A percentile compares a stretch with the other conserved stretches of the same genome.
These are phyloP conservation scores for Festucalex cinctus DNA, from an alignment of 2,113 vertebrate genomes.

Conservation along the genomic window DNA sequence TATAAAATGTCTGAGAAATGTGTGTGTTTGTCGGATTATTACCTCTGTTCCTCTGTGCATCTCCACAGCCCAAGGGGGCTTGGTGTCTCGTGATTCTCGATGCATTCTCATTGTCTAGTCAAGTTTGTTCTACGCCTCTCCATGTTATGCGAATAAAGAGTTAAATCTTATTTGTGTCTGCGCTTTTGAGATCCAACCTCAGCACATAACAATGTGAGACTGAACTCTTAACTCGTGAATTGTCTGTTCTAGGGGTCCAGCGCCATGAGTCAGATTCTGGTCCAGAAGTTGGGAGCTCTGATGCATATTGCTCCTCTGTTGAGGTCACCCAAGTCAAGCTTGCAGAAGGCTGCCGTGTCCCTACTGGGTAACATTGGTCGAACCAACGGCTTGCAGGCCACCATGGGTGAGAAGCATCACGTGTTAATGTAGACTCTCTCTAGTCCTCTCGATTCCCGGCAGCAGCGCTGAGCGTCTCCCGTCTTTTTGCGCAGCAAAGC, in stretches of 20 bases:
- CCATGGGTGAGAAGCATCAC: slow-evolving; percentile 74
- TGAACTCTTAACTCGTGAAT: background rate
- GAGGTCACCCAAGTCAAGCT: slow-evolving; percentile 69
- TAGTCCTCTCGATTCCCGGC: background rate
- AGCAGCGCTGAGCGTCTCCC: background rate
- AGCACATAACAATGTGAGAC: too few relatives aligned
- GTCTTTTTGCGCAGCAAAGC: slow-evolving; percentile 66
- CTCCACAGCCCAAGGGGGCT: too few relatives aligned
- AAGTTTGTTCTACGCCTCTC: too few relatives aligned
- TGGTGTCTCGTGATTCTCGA: too few relatives aligned
- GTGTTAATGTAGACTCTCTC: background rate
- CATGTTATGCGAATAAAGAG: too few relatives aligned
- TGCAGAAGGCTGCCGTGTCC: slow-evolving; percentile 78
- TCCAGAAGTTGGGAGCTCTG: slow-evolving; percentile 78
- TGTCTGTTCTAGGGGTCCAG: slow-evolving; percentile 74
- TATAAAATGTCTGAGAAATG: too few relatives aligned
- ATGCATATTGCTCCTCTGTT: slow-evolving; percentile 74
- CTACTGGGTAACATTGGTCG: slow-evolving; percentile 87
- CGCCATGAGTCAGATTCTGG: slow-evolving; percentile 81
- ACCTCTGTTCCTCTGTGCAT: too few relatives aligned
- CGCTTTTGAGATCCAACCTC: too few relatives aligned
- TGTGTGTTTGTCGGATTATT: too few relatives aligned
- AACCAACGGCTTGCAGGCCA: slow-evolving; percentile 69
- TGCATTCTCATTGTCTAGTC: too few relatives aligned
- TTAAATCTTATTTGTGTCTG: too few relatives aligned